phyloP scores from a whole-genome alignment of 1,140 invertebrate species.

The Asobara japonica region DNA sequence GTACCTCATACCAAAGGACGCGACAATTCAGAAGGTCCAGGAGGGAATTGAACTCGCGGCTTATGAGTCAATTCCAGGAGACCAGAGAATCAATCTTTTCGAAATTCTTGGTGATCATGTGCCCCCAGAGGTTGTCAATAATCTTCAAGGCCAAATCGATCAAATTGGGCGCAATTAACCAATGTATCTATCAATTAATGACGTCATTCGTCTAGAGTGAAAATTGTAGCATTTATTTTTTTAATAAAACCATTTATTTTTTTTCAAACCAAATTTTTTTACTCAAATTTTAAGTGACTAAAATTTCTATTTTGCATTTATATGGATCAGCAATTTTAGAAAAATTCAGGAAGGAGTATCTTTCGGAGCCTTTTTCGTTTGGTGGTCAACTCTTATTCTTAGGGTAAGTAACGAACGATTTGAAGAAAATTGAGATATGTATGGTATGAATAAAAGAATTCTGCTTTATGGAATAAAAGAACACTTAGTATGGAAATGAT shows the following conservation, averaged over 20 bases:
- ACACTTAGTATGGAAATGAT: no score
- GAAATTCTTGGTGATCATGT: slow-evolving; percentile 84
- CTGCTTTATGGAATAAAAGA: no score
- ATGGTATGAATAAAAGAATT: no score
- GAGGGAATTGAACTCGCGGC: slow-evolving; percentile 85
- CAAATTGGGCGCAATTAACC: slow-evolving; percentile 76
- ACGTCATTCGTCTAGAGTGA: not conserved
- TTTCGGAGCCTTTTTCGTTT: no score
- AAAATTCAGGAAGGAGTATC: no score
- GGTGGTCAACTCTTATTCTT: no score
- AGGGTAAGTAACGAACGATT: no score
- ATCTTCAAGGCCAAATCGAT: slow-evolving; percentile 83
- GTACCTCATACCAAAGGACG: slow-evolving; percentile 83
- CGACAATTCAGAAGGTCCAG: slow-evolving; percentile 86
- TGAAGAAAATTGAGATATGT: no score
- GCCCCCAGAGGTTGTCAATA: slow-evolving; percentile 86
- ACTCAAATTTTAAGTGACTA: no score
- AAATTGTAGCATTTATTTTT: not conserved
- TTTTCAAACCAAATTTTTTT: no score
- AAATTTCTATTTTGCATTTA: no score
- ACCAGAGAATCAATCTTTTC: slow-evolving; percentile 82
- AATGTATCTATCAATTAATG: not conserved
- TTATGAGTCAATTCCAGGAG: slow-evolving; percentile 83
- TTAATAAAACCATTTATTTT: not conserved
- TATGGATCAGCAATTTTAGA: no score